Evolutionary conservation across 2,113 vertebrate species (phyloP).

Genomic region (Oreochromis niloticus): DNA sequence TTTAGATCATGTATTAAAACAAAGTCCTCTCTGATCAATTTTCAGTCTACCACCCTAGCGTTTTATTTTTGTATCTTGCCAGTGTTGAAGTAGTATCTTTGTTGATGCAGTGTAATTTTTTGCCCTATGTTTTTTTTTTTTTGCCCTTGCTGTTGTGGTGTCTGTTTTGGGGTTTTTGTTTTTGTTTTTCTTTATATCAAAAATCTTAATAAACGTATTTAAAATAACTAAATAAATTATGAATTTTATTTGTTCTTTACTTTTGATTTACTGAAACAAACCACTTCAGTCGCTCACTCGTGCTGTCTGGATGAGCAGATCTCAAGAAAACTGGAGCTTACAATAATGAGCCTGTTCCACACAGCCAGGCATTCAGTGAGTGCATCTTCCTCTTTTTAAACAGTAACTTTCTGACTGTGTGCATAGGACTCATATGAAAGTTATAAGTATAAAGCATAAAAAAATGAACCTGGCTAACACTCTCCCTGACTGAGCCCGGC

Average conservation of each 20-base stretch:
- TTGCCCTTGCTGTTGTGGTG: background rate
- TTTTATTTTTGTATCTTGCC: background rate
- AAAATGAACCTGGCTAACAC: accelerated
- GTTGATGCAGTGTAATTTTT: background rate
- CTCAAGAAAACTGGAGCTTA: background rate
- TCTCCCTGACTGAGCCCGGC: accelerated
- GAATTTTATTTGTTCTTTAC: background rate
- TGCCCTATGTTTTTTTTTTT: background rate
- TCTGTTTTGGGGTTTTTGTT: background rate
- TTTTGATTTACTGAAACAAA: background rate
- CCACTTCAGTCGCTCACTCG: background rate
- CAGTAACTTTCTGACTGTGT: background rate
- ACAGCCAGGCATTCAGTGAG: background rate
- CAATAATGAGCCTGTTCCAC: too few species aligned
- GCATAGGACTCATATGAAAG: background rate
- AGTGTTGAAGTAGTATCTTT: background rate
- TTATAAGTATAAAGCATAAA: accelerated
- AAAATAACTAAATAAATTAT: background rate
- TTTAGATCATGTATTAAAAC: background rate
- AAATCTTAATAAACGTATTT: background rate
- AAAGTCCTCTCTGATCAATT: background rate
- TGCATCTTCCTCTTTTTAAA: background rate
- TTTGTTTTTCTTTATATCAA: background rate
- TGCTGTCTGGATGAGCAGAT: accelerated
- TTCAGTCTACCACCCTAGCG: background rate